Evolutionary conservation across 2,113 vertebrate species (phyloP).

Genomic region (Cacatua alba): DNA sequence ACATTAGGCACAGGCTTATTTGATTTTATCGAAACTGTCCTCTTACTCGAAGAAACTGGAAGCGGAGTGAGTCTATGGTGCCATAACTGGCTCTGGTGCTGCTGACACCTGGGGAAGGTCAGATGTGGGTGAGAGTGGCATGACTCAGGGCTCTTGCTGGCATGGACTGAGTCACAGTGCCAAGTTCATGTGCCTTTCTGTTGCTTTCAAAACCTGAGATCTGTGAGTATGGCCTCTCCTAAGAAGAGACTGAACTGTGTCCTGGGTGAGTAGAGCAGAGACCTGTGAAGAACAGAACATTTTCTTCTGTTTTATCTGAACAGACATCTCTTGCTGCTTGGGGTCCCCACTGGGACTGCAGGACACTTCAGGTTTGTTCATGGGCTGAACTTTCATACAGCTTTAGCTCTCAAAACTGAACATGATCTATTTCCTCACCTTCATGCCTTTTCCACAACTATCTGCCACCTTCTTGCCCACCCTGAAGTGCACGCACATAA

Average conservation of each 20-base stretch:
- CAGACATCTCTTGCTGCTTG: not conserved
- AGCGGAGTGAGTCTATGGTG: not conserved
- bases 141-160: constrained; percentile 26
- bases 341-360: not conserved
- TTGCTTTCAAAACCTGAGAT: not conserved
- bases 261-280: not conserved
- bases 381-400: not conserved
- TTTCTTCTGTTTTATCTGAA: not conserved
- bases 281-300: not conserved
- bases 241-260: not conserved
- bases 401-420: not conserved
- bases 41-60: constrained; percentile 34
- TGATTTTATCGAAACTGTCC: constrained; percentile 33
- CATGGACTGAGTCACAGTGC: not conserved
- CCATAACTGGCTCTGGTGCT: not conserved
- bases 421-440: not conserved
- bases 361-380: not conserved
- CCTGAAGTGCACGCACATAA: not conserved
- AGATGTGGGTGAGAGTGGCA: not conserved
- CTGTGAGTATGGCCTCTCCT: not conserved
- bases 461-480: not conserved
- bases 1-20: not conserved
- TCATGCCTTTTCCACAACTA: not conserved
- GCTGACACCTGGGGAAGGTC: not conserved
- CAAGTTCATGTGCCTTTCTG: not conserved